Evolutionary conservation across 2,797 vertebrate species (phyloP).

Genomic region (Sparidentex hasta): DNA sequence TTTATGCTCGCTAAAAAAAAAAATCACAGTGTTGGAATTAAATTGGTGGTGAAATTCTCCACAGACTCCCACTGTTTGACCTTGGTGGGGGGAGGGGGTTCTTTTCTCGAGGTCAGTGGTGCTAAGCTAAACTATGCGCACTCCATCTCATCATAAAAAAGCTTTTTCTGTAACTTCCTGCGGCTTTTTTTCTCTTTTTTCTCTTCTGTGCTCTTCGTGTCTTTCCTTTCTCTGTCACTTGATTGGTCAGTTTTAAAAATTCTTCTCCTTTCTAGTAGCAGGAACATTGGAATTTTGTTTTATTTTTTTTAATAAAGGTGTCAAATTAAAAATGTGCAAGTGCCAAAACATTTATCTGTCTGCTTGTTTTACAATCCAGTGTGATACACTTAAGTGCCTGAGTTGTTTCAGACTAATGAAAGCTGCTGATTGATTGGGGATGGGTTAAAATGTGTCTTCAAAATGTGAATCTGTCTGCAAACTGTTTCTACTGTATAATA

Average conservation of each 20-base stretch:
- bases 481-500: slow-evolving; percentile 15
- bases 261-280: background rate
- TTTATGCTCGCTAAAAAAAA: background rate
- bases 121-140: slow-evolving; percentile 72
- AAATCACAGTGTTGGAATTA: slow-evolving; percentile 34
- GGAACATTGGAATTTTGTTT: slow-evolving; percentile 20
- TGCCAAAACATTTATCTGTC: slow-evolving; percentile 27
- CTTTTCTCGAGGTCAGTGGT: slow-evolving; percentile 71
- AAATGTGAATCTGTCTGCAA: slow-evolving; percentile 5
- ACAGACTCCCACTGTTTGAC: slow-evolving; percentile 51
- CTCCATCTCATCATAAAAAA: slow-evolving; percentile 68
- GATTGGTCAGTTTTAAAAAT: slow-evolving; percentile 40
- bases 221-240: slow-evolving; percentile 70
- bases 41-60: slow-evolving; percentile 45
- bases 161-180: slow-evolving; percentile 71
- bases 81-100: slow-evolving; percentile 40
- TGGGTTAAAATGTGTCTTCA: slow-evolving; percentile 4
- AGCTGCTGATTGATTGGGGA: background rate
- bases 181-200: slow-evolving; percentile 72
- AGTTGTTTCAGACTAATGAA: slow-evolving; percentile 16
- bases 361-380: slow-evolving; percentile 5
- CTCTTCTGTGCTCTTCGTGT: slow-evolving; percentile 62
- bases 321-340: slow-evolving; percentile 33
- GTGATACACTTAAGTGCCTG: slow-evolving; percentile 31
- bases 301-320: background rate